A percentile compares a stretch with the other conserved stretches of the same genome.
Conservation (phyloP, 2,113 vertebrate species). For the Gallinago paraguaiae region DNA sequence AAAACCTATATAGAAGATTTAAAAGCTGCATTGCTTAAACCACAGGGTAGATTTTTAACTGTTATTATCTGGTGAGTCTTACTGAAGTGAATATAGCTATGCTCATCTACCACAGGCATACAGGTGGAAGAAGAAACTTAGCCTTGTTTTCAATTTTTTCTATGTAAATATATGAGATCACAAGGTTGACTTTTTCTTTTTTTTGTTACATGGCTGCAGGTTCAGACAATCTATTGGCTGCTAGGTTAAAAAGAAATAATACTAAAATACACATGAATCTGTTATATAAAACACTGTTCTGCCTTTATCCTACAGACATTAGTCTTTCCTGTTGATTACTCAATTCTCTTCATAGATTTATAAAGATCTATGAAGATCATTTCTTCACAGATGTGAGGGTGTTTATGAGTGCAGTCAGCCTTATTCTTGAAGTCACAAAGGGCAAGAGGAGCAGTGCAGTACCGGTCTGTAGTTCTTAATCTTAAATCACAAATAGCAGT, state of each 20-base stretch:
- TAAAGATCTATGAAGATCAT: not conserved
- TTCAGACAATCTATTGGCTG: not conserved
- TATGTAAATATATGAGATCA: not conserved
- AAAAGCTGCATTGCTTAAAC: not conserved
- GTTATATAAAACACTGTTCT: not conserved
- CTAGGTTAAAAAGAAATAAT: not conserved
- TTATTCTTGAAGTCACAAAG: constrained; percentile 11
- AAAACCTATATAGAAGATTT: not conserved
- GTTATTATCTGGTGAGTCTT: not conserved
- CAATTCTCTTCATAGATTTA: not conserved
- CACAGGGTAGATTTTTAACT: not conserved
- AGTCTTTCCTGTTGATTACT: not conserved
- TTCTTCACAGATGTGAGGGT: not conserved
- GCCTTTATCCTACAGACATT: not conserved
- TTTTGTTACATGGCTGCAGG: not conserved
- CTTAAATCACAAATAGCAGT: not conserved
- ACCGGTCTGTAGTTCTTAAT: not conserved
- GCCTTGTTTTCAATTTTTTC: not conserved
- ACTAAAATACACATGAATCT: not conserved
- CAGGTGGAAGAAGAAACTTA: not conserved
- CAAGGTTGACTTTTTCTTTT: not conserved
- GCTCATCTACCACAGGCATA: not conserved
- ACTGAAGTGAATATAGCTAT: not conserved
- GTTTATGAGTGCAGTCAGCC: not conserved
- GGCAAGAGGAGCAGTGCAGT: not conserved